Evolutionary conservation across 2,888 invertebrate genomes (phyloP).

Genomic region (Athrips mouffetella): DNA sequence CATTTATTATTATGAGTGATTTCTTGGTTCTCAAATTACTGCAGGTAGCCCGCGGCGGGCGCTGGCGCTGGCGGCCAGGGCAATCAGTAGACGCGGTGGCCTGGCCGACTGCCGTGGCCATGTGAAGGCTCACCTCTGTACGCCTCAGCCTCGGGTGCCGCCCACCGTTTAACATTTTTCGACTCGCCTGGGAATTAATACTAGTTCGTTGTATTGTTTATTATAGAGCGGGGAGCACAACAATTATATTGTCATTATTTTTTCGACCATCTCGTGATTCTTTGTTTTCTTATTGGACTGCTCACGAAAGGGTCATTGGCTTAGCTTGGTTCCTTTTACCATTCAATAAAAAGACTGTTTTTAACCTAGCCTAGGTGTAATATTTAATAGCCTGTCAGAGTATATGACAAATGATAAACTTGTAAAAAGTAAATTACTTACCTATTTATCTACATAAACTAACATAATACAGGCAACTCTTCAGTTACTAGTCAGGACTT

Average conservation of each 20-base stretch:
- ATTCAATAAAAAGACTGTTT: neutral
- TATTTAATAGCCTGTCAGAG: too few species aligned
- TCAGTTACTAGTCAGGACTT: neutral
- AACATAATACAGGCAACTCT: neutral
- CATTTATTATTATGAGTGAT: constrained; percentile 76
- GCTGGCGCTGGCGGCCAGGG: constrained; percentile 15
- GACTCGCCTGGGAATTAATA: constrained; percentile 64
- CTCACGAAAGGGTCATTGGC: constrained; percentile 27
- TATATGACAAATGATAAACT: too few species aligned
- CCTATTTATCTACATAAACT: too few species aligned
- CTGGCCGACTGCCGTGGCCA: constrained; percentile 44
- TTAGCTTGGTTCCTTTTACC: too few species aligned
- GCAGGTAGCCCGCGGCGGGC: constrained; percentile 71
- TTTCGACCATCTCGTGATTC: constrained; percentile 31
- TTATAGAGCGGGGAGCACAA: constrained; percentile 45
- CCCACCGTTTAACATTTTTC: constrained; percentile 76
- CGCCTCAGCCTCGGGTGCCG: constrained; percentile 41
- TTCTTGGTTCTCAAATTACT: constrained; percentile 70
- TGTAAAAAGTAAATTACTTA: too few species aligned
- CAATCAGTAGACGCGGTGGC: constrained; percentile 21
- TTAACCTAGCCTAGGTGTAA: neutral
- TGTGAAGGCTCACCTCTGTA: constrained; percentile 57
- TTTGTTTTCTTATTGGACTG: constrained; percentile 27
- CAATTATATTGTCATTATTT: constrained; percentile 62
- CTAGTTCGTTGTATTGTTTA: constrained; percentile 66